A percentile compares a stretch with the other conserved stretches of the same genome.
Conservation (phyloP, 2,888 invertebrate genomes). For the Cosmorhoe ocellata region DNA sequence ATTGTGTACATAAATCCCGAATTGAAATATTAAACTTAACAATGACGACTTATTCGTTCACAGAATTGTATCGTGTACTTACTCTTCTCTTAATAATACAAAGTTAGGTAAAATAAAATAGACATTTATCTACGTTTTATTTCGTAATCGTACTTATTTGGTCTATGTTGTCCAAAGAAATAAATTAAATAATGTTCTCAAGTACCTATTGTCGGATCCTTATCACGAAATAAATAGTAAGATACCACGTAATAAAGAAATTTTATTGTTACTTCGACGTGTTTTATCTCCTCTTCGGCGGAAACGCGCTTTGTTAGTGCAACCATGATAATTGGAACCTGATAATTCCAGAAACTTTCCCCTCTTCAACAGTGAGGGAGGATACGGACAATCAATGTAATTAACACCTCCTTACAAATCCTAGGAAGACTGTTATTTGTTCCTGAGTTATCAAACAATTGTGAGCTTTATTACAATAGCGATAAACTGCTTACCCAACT, state of each 20-base stretch:
- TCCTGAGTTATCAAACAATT: background rate
- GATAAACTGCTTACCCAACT: background rate
- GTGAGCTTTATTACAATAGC: background rate
- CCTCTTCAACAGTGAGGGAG: conserved; percentile 22
- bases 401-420: conserved; percentile 30
- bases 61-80: too few relatives aligned
- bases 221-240: background rate
- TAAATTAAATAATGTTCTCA: background rate
- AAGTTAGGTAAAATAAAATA: background rate
- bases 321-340: conserved; percentile 31
- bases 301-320: conserved; percentile 28
- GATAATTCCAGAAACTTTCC: conserved; percentile 32
- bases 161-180: background rate
- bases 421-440: conserved; percentile 5
- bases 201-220: background rate
- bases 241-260: conserved; percentile 1
- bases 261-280: conserved; percentile 5
- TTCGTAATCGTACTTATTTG: too few relatives aligned
- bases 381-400: conserved; percentile 32
- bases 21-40: too few relatives aligned
- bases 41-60: too few relatives aligned
- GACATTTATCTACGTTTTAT: too few relatives aligned
- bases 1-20: too few relatives aligned
- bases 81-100: background rate
- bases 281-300: conserved; percentile 14